These are phyloP conservation scores for Drosophila putrida DNA, from an alignment of 2,888 invertebrate species.

Conservation along the genomic window DNA sequence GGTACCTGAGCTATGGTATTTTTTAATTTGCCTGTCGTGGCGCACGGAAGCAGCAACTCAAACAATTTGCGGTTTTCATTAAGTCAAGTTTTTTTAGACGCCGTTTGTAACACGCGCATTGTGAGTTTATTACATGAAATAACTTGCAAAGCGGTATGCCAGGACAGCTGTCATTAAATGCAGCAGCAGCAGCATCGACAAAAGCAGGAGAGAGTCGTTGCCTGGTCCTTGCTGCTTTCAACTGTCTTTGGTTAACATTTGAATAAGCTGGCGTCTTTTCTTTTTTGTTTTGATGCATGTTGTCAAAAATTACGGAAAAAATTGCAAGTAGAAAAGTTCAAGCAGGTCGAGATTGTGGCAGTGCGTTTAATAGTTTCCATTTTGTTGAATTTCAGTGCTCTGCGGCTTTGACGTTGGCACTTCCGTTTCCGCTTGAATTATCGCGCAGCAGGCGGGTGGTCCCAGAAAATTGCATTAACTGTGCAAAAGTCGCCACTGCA, in stretches of 20 bases:
- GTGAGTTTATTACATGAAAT: slow-evolving; percentile 77
- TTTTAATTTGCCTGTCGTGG: slow-evolving; percentile 70
- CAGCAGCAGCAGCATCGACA: slow-evolving; percentile 41
- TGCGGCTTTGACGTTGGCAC: slow-evolving; percentile 77
- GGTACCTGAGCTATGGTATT: slow-evolving; percentile 65
- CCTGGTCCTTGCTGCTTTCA: slow-evolving; percentile 8
- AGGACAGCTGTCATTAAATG: slow-evolving; percentile 74
- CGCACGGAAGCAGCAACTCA: slow-evolving; percentile 62
- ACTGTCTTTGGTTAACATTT: slow-evolving; percentile 58
- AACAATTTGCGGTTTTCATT: slow-evolving; percentile 81
- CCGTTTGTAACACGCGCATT: slow-evolving; percentile 53
- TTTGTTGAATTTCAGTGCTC: slow-evolving; percentile 65
- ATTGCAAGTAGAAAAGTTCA: slow-evolving; percentile 4
- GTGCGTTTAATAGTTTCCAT: slow-evolving; percentile 81
- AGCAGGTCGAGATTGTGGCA: slow-evolving; percentile 52
- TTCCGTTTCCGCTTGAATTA: slow-evolving; percentile 81
- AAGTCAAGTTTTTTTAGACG: slow-evolving; percentile 59
- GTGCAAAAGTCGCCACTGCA: slow-evolving; percentile 64
- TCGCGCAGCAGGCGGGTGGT: slow-evolving; percentile 70
- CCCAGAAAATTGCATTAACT: slow-evolving; percentile 78
- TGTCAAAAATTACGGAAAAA: slow-evolving; percentile 58
- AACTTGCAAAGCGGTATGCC: slow-evolving; percentile 71
- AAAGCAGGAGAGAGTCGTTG: too few species aligned
- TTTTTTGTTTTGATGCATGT: slow-evolving; percentile 54
- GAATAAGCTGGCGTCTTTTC: slow-evolving; percentile 62